Base-by-base conservation (phyloP, 2,797 vertebrate species). In the Notolabrus celidotus region DNA sequence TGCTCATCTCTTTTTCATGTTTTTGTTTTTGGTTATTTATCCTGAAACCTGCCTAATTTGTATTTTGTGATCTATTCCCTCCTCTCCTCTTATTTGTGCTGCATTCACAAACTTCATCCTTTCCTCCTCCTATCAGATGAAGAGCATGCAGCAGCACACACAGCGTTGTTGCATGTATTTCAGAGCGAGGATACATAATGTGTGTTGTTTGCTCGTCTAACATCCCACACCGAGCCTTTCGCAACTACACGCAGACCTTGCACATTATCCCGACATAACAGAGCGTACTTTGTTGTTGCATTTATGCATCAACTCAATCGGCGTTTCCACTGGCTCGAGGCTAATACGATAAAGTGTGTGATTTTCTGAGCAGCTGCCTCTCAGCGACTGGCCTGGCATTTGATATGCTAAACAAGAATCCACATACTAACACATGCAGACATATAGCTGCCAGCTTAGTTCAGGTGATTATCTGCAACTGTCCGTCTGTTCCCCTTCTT, bases 71-170 rank as follows among this genome's bases (percentile, higher is more conserved):
- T 62, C 14, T 36, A 23, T 41, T 54, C 41, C 25, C 0, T 46
- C 50, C n/a, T n/a, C 17, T 0, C 46, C 50, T 27, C 10, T 4
- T 45, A 10, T 63, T 50, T 62, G n/a, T n/a, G n/a, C n/a, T n/a
- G n/a, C n/a, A n/a, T n/a, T n/a, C n/a, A n/a, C n/a, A n/a, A n/a
- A n/a, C 42, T 70, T 60, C 8, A 42, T 67, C 31, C 60, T 76
- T 77, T 77, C 12, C 72, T 59, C 47, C 23, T 16, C 19, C 39
- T 55, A 67, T 62, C 56, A 65, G 75, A 80, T 59, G 42, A 54
- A 34, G 4, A 49, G 53, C 34, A 54, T 36, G 29, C 50, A 46
- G 51, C 54, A 51, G 68, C 46, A 17, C 2, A 19, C 2, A 6
- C 12, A 2, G 14, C 2, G 0, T 23, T n/a, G 17, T 22, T 23